A percentile compares a stretch with the other conserved stretches of the same genome.
These are phyloP conservation scores for Sprattus sprattus DNA, from an alignment of 2,113 vertebrate genomes.

Conservation along the genomic window DNA sequence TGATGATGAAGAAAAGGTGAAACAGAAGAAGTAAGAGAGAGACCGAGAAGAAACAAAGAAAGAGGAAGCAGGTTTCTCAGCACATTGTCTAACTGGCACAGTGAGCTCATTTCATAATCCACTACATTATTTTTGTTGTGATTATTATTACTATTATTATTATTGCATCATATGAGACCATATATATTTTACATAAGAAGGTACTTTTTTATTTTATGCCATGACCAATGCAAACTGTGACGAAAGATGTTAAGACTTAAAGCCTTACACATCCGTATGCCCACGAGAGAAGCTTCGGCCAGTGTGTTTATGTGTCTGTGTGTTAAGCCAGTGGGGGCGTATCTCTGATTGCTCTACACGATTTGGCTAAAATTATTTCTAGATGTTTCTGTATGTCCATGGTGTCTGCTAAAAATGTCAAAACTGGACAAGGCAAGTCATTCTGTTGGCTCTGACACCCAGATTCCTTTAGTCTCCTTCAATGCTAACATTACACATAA, in stretches of 20 bases:
- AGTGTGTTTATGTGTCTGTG: neutral
- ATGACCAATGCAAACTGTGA: slow-evolving; percentile 49
- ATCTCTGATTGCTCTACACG: neutral
- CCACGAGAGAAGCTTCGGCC: neutral
- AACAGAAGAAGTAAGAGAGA: neutral
- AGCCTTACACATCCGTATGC: neutral
- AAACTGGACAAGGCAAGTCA: neutral
- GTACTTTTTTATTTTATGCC: slow-evolving; percentile 45
- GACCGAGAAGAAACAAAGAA: slow-evolving; percentile 10
- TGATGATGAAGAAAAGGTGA: neutral
- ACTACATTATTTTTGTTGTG: neutral
- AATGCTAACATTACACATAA: neutral
- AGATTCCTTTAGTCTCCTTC: neutral
- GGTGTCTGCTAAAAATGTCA: neutral
- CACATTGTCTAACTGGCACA: slow-evolving; percentile 35
- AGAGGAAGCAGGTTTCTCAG: slow-evolving; percentile 34
- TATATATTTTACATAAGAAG: slow-evolving; percentile 45
- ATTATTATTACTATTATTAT: slow-evolving; percentile 28
- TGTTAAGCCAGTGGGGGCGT: neutral
- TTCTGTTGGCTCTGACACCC: neutral
- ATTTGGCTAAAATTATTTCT: neutral
- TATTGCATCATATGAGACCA: slow-evolving; percentile 23
- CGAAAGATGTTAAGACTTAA: slow-evolving; percentile 15
- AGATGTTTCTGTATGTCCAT: neutral
- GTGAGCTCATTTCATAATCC: slow-evolving; percentile 5